phyloP scores from a whole-genome alignment of 1,140 invertebrate species.

The Pseudobourletiella spinata region DNA sequence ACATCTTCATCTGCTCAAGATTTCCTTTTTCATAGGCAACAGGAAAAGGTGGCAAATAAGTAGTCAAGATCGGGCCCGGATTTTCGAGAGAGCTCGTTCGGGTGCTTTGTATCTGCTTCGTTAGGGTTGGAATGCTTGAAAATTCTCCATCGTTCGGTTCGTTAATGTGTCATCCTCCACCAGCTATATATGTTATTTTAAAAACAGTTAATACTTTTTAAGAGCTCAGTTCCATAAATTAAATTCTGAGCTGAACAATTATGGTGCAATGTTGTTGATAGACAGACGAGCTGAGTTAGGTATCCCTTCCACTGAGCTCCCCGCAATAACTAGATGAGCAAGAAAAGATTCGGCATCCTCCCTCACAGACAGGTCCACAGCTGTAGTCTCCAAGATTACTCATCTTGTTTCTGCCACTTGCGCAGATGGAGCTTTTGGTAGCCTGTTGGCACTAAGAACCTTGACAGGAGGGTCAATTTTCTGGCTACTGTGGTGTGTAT shows the following conservation, averaged over 20 bases:
- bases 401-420: conserved; percentile 62
- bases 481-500: conserved; percentile 74
- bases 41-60: conserved; percentile 90
- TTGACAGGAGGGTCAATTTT: conserved; percentile 73
- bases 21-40: conserved; percentile 91
- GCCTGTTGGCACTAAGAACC: conserved; percentile 74
- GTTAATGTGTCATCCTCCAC: too few relatives aligned
- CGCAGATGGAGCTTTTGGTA: conserved; percentile 74
- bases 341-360: conserved; percentile 46
- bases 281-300: conserved; percentile 91
- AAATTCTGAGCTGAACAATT: too few relatives aligned
- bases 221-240: too few relatives aligned
- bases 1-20: conserved; percentile 86
- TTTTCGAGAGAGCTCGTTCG: too few relatives aligned
- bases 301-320: conserved; percentile 68
- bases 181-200: too few relatives aligned
- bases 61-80: conserved; percentile 80
- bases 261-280: too few relatives aligned
- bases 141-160: too few relatives aligned
- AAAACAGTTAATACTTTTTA: too few relatives aligned
- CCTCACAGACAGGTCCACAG: conserved; percentile 51
- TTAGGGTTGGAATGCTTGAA: too few relatives aligned
- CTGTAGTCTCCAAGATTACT: conserved; percentile 61
- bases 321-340: conserved; percentile 55
- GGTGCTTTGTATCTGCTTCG: too few relatives aligned